phyloP scores from a whole-genome alignment of 2,888 invertebrate species.

The Stenotaenia linearis region DNA sequence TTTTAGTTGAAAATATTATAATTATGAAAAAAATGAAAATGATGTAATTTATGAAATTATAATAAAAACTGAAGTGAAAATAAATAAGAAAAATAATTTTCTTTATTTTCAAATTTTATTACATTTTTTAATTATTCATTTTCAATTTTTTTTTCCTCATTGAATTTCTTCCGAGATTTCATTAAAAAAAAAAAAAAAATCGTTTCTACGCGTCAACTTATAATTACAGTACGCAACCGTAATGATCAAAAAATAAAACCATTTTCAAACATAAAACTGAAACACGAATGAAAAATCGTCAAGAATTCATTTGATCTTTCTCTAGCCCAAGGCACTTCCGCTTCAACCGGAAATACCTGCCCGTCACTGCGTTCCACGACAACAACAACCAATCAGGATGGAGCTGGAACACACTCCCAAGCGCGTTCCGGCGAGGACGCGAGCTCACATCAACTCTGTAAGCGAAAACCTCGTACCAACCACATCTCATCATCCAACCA shows the following conservation, averaged over 20 bases:
- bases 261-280: not conserved
- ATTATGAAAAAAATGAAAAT: no score
- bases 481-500: not conserved
- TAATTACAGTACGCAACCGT: no score
- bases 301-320: conserved; percentile 3
- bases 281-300: not conserved
- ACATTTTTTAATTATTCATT: no score
- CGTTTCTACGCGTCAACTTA: not conserved
- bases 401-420: not conserved
- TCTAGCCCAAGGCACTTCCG: not conserved
- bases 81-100: no score
- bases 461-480: not conserved
- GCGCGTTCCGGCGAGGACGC: conserved; percentile 17
- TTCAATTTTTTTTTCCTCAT: no score
- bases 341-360: conserved; percentile 21
- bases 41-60: no score
- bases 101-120: no score
- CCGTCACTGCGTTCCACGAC: conserved; percentile 13
- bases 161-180: no score
- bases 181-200: not conserved
- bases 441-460: not conserved
- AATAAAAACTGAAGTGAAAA: no score
- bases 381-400: not conserved
- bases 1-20: no score
- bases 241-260: not conserved